Evolutionary conservation across 1,140 invertebrate species (phyloP), one percentile per base, ranked within the genome.

Genomic region (Hetaerina americana): DNA sequence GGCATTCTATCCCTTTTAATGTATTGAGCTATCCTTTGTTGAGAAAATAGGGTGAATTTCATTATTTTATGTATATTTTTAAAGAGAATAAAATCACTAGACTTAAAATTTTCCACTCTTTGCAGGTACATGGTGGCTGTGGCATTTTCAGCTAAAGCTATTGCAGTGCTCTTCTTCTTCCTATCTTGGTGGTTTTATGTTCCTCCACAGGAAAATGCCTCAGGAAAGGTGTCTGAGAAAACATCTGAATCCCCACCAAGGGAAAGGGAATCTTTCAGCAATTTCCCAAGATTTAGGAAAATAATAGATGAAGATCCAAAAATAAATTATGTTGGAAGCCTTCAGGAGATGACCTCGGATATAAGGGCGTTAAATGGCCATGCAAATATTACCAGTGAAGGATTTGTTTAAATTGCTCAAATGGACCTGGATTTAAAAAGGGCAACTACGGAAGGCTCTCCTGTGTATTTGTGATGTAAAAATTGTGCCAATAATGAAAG

Each of bases 161-260:
- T 86, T 57, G 88, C 88, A 0, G 77, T 88, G 0, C 72, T 88
- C 0, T 90, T 89, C 79, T 90, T 89, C 78, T 85, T 88, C 77
- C 78, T 87, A 0, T 87, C 88, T 15, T 90, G 88, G 88, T 87
- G 87, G 84, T 86, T 84, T 76, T 90, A 90, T 77, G 81, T 85
- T 27, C 87, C 88, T 5, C 88, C 87, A 5, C 40, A n/a, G n/a
- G n/a, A n/a, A n/a, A n/a, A n/a, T n/a, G n/a, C 57, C 70, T 15
- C 57, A 70, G 27, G 40, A 57, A 57, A 10, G 40, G 40, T 12
- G 40, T 24, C 24, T 12, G 22, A 57, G 40, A 57, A 57, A 57
- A n/a, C 22, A 12, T 57, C 15, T 12, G 22, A 3, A 57, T 18
- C 2, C 1, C 40, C 10, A n/a, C 2, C 3, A 10, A 57, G 15